phyloP scores from a whole-genome alignment of 1,140 invertebrate species.

The Oryctes rhinoceros region DNA sequence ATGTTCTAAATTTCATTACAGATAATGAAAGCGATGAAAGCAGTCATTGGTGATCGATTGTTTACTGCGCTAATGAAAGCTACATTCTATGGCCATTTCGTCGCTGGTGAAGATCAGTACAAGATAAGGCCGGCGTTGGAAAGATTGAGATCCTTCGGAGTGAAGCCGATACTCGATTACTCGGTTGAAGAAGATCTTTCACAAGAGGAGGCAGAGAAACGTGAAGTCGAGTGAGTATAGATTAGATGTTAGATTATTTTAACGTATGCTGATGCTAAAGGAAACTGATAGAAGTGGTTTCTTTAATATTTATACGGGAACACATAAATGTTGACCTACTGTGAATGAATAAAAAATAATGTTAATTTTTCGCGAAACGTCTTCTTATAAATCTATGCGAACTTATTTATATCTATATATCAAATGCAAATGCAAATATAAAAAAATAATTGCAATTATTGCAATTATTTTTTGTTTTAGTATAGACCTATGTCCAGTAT shows the following conservation, averaged over 20 bases:
- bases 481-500: too few relatives aligned
- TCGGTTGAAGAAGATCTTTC: slow-evolving; percentile 97
- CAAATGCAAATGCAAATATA: too few relatives aligned
- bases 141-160: slow-evolving; percentile 90
- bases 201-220: slow-evolving; percentile 76
- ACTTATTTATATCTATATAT: too few relatives aligned
- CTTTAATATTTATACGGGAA: too few relatives aligned
- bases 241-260: not conserved
- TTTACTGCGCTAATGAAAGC: slow-evolving; percentile 91
- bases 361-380: too few relatives aligned
- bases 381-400: too few relatives aligned
- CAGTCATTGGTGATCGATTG: slow-evolving; percentile 83
- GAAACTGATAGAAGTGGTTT: too few relatives aligned
- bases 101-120: slow-evolving; percentile 91
- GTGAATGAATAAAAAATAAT: too few relatives aligned
- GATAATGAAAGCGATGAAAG: slow-evolving; percentile 87
- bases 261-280: not conserved
- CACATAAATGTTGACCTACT: too few relatives aligned
- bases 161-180: slow-evolving; percentile 98
- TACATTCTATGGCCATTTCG: slow-evolving; percentile 99
- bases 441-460: too few relatives aligned
- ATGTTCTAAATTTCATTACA: slow-evolving; percentile 63
- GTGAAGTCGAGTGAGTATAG: slow-evolving; percentile 86
- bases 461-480: too few relatives aligned
- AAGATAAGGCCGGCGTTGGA: slow-evolving; percentile 86